These are phyloP conservation scores for Semicossyphus pulcher DNA, from an alignment of 2,113 vertebrate genomes.

Conservation along the genomic window DNA sequence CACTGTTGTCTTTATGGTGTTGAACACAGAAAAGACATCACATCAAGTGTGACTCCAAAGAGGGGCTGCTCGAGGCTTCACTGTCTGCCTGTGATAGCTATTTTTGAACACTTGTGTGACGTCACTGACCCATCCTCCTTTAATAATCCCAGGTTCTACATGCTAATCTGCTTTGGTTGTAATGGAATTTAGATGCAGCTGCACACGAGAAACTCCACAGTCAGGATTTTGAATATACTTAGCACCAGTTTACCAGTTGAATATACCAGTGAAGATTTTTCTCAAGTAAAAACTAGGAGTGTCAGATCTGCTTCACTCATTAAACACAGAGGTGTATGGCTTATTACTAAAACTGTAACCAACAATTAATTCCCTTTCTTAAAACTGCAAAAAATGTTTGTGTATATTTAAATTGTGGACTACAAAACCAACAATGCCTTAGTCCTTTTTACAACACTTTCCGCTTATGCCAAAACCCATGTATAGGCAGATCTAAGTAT, in stretches of 20 bases:
- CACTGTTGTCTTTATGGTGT: neutral
- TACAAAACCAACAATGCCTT: too few species aligned
- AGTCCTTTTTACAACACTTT: too few species aligned
- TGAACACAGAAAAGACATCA: neutral
- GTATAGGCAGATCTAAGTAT: too few species aligned
- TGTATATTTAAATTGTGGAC: too few species aligned
- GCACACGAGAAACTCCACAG: neutral
- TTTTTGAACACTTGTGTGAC: conserved; percentile 1
- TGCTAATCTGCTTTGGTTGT: conserved; percentile 1
- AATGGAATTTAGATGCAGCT: neutral
- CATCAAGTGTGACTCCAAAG: neutral
- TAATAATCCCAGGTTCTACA: neutral
- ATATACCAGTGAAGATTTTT: too few species aligned
- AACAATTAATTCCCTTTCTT: neutral
- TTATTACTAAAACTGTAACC: neutral
- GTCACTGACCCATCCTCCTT: neutral
- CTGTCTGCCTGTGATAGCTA: neutral
- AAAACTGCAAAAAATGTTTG: too few species aligned
- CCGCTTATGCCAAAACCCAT: too few species aligned
- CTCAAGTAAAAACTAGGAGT: neutral
- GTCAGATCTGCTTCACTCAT: too few species aligned
- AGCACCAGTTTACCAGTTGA: too few species aligned
- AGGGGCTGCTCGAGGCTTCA: neutral
- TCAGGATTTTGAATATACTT: neutral
- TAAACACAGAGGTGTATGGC: neutral